Percentiles rank a stretch among this genome's conserved stretches.
Conservation (phyloP, 2,888 invertebrate genomes). For the Ochropleura plecta region DNA sequence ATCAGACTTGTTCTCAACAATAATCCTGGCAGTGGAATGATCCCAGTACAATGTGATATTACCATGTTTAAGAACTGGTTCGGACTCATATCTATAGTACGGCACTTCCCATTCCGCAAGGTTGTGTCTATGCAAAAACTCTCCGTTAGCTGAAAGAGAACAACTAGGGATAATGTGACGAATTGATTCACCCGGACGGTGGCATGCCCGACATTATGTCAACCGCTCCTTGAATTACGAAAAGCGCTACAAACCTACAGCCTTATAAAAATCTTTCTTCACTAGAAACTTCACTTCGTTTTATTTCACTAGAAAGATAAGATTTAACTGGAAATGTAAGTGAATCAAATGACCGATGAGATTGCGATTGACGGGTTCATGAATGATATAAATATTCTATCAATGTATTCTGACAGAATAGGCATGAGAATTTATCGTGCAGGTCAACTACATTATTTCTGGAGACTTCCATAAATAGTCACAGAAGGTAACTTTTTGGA, state of each 20-base stretch:
- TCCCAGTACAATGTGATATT: no score
- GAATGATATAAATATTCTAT: slow-evolving; percentile 44
- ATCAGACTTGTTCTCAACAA: no score
- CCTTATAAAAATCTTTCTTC: not conserved
- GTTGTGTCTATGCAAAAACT: no score
- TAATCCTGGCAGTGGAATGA: no score
- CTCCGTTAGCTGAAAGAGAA: no score
- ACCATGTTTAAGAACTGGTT: no score
- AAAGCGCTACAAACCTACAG: not conserved
- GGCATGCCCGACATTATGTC: no score
- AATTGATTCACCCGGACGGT: no score
- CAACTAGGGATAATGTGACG: no score
- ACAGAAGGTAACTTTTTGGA: not conserved
- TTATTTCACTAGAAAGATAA: not conserved
- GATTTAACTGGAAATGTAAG: slow-evolving; percentile 13
- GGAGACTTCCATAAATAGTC: not conserved
- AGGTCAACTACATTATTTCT: slow-evolving; percentile 11
- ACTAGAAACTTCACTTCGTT: not conserved
- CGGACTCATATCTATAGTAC: no score
- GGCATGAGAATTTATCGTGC: not conserved
- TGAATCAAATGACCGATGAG: not conserved
- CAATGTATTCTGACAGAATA: slow-evolving; percentile 3
- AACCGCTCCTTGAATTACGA: not conserved
- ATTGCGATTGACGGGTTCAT: slow-evolving; percentile 6
- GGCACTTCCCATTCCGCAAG: no score